phyloP scores from a whole-genome alignment of 2,888 invertebrate species.

The Andrena chrysosceles region DNA sequence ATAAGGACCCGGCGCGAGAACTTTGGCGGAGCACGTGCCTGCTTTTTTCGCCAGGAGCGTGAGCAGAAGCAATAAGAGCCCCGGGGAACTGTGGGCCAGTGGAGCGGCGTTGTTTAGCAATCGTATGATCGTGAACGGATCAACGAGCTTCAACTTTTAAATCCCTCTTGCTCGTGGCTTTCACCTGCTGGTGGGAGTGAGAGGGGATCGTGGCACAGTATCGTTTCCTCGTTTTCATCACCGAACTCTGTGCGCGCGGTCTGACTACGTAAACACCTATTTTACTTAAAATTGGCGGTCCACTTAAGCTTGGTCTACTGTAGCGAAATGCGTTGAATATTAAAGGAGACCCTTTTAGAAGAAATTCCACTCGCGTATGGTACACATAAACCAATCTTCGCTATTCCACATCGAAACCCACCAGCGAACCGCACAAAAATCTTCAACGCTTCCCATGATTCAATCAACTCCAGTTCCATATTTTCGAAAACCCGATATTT shows the following conservation, averaged over 20 bases:
- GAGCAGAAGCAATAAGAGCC: constrained; percentile 14
- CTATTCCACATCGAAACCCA: too few relatives aligned
- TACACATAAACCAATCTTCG: too few relatives aligned
- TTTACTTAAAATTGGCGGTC: too few relatives aligned
- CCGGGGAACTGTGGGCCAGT: constrained; percentile 6
- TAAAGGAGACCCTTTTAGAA: too few relatives aligned
- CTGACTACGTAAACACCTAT: too few relatives aligned
- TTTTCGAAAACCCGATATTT: background rate
- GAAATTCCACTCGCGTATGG: too few relatives aligned
- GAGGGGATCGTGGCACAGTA: background rate
- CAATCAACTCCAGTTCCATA: background rate
- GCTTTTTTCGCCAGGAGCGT: constrained; percentile 12
- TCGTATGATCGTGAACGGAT: constrained; percentile 40
- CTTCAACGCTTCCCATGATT: background rate
- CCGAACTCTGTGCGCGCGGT: too few relatives aligned
- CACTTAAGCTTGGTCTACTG: too few relatives aligned
- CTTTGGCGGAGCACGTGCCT: background rate
- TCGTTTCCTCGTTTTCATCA: background rate
- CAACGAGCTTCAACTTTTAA: constrained; percentile 38
- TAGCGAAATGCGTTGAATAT: too few relatives aligned
- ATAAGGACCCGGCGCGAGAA: constrained; percentile 5
- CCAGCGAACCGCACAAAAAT: background rate
- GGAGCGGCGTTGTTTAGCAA: constrained; percentile 37
- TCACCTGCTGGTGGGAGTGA: background rate
- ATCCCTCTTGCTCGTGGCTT: constrained; percentile 16